Evolutionary conservation across 2,888 invertebrate genomes (phyloP), one percentile per base, ranked within the genome.

Genomic region (Agrotis clavis): DNA sequence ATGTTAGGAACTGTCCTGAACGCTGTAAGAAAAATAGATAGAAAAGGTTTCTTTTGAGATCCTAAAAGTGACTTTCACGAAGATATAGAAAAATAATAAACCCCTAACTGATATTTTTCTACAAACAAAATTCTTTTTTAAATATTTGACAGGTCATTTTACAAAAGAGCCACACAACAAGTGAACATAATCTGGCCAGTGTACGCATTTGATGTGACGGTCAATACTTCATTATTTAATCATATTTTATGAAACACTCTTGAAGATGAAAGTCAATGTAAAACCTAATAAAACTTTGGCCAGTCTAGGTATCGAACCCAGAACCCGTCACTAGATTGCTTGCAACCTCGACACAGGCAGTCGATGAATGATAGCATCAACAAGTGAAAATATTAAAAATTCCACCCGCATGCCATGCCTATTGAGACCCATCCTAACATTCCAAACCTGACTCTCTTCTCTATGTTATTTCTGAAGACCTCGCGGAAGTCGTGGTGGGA

Each of bases 401-500:
- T 51, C 50, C 35, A 48, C 64, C 50, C 68, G 68, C 77, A 79
- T 79, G 68, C 68, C 71, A 74, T 81, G 75, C 84, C 81, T 71
- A 80, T 51, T 53, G 70, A 74, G 59, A 77, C 77, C 45, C 59
- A 78, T 67, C 74, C 74, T 78, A 79, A 82, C 70, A 81, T 79
- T 82, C 77, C 92, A 90, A 96, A 98, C 98, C 98, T 98, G 93
- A 99, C 99, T 94, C 99, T 97, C 96, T 99, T 99, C 95, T 99
- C 99, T 91, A 99, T 99, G 96, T 99, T 99, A 94, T 99, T 99
- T 94, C 99, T 92, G 92, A 96, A 96, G 72, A 99, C 99, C 97
- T 99, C 99, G 86, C 99, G 97, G 96, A 99, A 99, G 97, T 99
- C 99, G 94, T 99, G 98, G 89, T 99, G 99, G 61, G 99, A 99